A percentile compares a stretch with the other conserved stretches of the same genome.
Conservation (phyloP, 2,113 vertebrate species). For the Pseudopipra pipra region DNA sequence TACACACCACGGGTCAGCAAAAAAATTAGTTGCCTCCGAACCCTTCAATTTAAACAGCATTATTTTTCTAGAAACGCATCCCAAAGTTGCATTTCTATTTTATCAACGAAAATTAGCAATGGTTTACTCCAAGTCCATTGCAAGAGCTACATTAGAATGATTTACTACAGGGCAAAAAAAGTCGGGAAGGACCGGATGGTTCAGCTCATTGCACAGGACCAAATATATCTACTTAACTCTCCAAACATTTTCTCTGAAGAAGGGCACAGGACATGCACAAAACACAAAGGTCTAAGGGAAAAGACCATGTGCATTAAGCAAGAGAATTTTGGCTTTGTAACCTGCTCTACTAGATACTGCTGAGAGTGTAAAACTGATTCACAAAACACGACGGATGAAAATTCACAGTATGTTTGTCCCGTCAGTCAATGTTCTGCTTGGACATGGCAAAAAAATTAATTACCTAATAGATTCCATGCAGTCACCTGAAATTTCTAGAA, state of each 20-base stretch:
- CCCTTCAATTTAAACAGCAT: background rate
- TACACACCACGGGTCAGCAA: background rate
- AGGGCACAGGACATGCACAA: background rate
- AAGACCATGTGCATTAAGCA: background rate
- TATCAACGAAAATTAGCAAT: background rate
- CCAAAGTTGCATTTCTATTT: background rate
- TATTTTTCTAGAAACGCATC: background rate
- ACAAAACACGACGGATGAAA: background rate
- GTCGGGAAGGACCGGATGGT: background rate
- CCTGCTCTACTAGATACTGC: background rate
- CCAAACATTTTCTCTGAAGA: background rate
- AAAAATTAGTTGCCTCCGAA: background rate
- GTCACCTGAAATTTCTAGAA: background rate
- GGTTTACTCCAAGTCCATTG: background rate
- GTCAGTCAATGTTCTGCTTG: slow-evolving; percentile 27
- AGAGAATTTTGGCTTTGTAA: background rate
- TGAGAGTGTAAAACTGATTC: background rate
- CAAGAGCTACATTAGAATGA: background rate
- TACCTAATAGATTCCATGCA: background rate
- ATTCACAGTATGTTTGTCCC: background rate
- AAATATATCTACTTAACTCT: background rate
- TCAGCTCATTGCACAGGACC: background rate
- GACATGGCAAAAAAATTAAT: background rate
- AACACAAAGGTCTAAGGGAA: background rate
- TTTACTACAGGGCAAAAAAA: background rate